Evolutionary conservation across 64 coral and sea anemone genomes (phyloP).

Genomic region (Dendrophyllia cribrosa): DNA sequence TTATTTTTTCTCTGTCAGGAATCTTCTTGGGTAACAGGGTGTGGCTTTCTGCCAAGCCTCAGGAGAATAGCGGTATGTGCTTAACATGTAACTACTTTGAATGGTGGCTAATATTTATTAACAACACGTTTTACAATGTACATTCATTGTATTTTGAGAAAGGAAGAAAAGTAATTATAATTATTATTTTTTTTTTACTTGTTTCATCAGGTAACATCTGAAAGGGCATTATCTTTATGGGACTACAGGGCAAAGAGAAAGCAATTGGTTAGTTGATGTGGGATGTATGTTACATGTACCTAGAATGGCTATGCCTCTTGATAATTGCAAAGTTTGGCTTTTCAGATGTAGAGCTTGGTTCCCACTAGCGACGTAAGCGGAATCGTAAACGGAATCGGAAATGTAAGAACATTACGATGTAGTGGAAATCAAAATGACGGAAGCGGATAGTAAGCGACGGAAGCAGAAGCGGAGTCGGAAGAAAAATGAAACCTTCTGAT

Average conservation of each 20-base stretch:
- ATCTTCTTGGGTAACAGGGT: constrained; percentile 98
- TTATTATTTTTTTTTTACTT: neutral
- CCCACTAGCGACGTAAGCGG: too few species aligned
- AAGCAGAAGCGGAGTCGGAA: too few species aligned
- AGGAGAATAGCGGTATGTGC: constrained; percentile 94
- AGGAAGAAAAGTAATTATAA: neutral
- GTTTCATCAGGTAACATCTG: constrained; percentile 83
- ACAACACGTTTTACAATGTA: neutral
- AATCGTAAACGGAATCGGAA: too few species aligned
- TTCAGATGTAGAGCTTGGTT: too few species aligned
- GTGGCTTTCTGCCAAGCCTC: constrained; percentile 90
- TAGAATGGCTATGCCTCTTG: too few species aligned
- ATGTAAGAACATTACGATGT: too few species aligned
- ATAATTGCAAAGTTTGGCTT: too few species aligned
- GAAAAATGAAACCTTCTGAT: too few species aligned
- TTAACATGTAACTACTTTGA: neutral
- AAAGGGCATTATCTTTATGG: constrained; percentile 97
- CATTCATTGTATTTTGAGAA: neutral
- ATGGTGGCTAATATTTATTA: too few species aligned
- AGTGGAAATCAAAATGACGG: too few species aligned
- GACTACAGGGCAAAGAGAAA: constrained; percentile 97
- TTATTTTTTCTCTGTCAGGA: constrained; percentile 45
- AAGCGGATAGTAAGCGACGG: too few species aligned
- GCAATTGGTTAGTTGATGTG: constrained; percentile 79
- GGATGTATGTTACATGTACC: neutral